Percentiles rank a stretch among this genome's conserved stretches.
Evolutionary conservation across 2,113 vertebrate species (phyloP).

Genomic region (Rhinoderma darwinii): DNA sequence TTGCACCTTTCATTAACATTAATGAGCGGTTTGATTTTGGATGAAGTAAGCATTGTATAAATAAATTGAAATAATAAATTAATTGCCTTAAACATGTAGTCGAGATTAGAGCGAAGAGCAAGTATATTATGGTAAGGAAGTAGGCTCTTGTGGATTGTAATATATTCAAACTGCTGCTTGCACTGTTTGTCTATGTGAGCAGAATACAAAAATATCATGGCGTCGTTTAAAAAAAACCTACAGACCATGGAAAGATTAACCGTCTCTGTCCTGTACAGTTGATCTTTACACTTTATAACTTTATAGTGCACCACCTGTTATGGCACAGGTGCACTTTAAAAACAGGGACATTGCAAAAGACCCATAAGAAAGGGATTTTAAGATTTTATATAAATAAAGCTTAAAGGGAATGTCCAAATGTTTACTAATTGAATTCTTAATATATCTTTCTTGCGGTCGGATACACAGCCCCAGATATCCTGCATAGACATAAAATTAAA

Average conservation of each 20-base stretch:
- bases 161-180: conserved; percentile 38
- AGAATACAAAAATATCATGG: conserved; percentile 30
- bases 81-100: conserved; percentile 51
- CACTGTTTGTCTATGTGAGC: not conserved
- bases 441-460: too few relatives aligned
- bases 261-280: not conserved
- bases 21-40: conserved; percentile 36
- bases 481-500: too few relatives aligned
- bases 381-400: too few relatives aligned
- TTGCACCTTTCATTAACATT: conserved; percentile 53
- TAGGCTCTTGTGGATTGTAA: conserved; percentile 51
- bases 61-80: conserved; percentile 53
- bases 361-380: too few relatives aligned
- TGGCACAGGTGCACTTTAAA: too few relatives aligned
- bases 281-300: too few relatives aligned
- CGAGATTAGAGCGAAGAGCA: conserved; percentile 22
- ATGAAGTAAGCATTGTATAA: conserved; percentile 48
- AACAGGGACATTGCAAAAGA: too few relatives aligned
- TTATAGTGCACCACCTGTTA: too few relatives aligned
- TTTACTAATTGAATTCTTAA: too few relatives aligned
- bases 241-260: not conserved
- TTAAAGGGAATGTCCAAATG: too few relatives aligned
- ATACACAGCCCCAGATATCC: too few relatives aligned
- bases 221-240: not conserved
- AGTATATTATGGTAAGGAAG: conserved; percentile 20